Percentiles rank a stretch among this genome's conserved stretches.
Evolutionary conservation across 2,888 invertebrate genomes (phyloP).

Genomic region (Dryobotodes eremita): DNA sequence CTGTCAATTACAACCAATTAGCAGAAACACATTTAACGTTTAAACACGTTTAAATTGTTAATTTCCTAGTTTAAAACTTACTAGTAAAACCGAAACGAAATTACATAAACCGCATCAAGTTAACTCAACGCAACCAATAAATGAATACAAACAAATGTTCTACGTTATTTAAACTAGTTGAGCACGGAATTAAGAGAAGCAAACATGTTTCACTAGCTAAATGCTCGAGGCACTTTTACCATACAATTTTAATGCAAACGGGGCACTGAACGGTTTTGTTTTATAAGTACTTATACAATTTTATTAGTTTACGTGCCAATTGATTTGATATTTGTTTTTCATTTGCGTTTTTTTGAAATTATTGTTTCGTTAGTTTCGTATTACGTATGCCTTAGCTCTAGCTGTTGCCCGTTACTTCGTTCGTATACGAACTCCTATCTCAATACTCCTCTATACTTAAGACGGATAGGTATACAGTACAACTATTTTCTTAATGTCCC

Average conservation of each 20-base stretch:
- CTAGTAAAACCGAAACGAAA: background rate
- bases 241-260: conserved; percentile 69
- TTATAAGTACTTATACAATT: conserved; percentile 23
- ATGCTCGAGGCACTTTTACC: conserved; percentile 69
- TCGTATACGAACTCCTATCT: background rate
- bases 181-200: conserved; percentile 65
- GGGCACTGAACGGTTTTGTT: conserved; percentile 58
- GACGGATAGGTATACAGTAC: background rate
- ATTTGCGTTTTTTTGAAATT: conserved; percentile 6
- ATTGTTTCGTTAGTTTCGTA: background rate
- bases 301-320: conserved; percentile 48
- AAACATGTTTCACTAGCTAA: conserved; percentile 69
- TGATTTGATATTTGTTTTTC: conserved; percentile 45
- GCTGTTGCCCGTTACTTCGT: background rate
- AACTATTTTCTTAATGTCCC: no score
- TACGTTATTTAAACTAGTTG: conserved; percentile 49
- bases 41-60: background rate
- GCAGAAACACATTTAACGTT: background rate
- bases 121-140: conserved; percentile 36
- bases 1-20: background rate
- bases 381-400: background rate
- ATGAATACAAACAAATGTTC: conserved; percentile 52
- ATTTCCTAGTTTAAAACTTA: background rate
- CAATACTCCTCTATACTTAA: background rate
- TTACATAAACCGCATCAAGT: conserved; percentile 17